phyloP scores from a whole-genome alignment of 2,888 invertebrate genomes.

The Patella ulyssiponensis region DNA sequence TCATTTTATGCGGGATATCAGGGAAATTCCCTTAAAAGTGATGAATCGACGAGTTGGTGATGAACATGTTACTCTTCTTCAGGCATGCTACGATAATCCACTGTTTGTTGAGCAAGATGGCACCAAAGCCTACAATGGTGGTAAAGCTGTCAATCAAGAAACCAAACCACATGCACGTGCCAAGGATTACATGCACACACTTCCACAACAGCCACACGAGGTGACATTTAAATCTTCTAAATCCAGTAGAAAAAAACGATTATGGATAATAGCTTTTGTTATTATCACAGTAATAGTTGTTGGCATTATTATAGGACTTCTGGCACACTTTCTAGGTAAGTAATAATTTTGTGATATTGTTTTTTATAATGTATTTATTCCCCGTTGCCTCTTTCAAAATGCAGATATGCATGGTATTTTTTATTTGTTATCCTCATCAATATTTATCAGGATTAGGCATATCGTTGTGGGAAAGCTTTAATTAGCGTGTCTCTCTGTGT shows the following conservation, averaged over 20 bases:
- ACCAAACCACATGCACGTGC: slow-evolving; percentile 23
- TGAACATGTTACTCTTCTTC: slow-evolving; percentile 60
- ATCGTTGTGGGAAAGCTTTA: no score
- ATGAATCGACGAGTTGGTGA: slow-evolving; percentile 47
- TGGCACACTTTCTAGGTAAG: slow-evolving; percentile 46
- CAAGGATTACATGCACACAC: slow-evolving; percentile 42
- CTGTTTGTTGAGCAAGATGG: slow-evolving; percentile 55
- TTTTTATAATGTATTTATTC: background rate
- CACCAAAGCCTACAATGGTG: slow-evolving; percentile 23
- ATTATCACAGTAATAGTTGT: slow-evolving; percentile 32
- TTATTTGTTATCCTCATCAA: background rate
- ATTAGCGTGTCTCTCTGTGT: no score
- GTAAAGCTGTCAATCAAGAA: slow-evolving; percentile 10
- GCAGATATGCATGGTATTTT: background rate
- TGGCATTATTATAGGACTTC: slow-evolving; percentile 40
- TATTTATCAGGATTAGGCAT: no score
- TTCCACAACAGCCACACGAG: slow-evolving; percentile 26
- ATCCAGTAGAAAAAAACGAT: slow-evolving; percentile 29
- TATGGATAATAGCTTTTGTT: slow-evolving; percentile 30
- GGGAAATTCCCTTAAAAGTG: slow-evolving; percentile 39
- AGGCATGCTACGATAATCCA: slow-evolving; percentile 66
- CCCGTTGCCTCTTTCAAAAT: background rate
- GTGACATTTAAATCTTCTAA: slow-evolving; percentile 34
- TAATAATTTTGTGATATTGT: slow-evolving; percentile 12
- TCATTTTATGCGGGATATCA: slow-evolving; percentile 32